These are phyloP conservation scores for Dreissena rostriformis DNA, from an alignment of 1,140 invertebrate genomes.

Conservation along the genomic window DNA sequence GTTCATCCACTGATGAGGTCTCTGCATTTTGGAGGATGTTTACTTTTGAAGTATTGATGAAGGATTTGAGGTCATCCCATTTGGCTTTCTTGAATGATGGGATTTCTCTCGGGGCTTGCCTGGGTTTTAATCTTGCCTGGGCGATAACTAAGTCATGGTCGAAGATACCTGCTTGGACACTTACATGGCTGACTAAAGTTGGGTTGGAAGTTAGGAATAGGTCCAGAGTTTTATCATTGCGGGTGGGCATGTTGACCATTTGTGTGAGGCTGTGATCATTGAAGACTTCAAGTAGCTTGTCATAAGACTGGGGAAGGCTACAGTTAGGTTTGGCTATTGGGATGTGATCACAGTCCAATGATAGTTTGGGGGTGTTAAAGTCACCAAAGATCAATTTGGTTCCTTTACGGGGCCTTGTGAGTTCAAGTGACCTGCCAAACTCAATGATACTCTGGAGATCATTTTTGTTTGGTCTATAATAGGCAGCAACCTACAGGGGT, in stretches of 20 bases:
- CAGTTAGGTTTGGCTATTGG: not conserved
- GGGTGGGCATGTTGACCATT: constrained; percentile 9
- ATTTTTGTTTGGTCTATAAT: constrained; percentile 15
- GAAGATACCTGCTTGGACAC: not conserved
- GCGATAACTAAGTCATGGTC: constrained; percentile 4
- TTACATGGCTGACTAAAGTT: constrained; percentile 17
- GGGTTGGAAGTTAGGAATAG: constrained; percentile 6
- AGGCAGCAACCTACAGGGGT: not conserved
- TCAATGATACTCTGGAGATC: not conserved
- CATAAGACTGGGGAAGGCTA: not conserved
- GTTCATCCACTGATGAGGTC: not conserved
- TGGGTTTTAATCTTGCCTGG: not conserved
- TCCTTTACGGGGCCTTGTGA: constrained; percentile 2
- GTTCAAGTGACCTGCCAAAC: constrained; percentile 18
- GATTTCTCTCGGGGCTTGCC: not conserved
- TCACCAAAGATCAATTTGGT: not conserved
- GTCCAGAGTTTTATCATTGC: constrained; percentile 12
- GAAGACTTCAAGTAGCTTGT: constrained; percentile 13
- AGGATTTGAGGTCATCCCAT: not conserved
- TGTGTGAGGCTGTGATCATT: constrained; percentile 31
- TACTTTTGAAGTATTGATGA: not conserved
- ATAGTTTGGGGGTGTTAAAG: not conserved
- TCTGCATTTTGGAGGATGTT: not conserved
- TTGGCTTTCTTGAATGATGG: not conserved
- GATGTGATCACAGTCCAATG: not conserved